Evolutionary conservation across 1,140 invertebrate genomes (phyloP).

Genomic region (Megalopta genalis): DNA sequence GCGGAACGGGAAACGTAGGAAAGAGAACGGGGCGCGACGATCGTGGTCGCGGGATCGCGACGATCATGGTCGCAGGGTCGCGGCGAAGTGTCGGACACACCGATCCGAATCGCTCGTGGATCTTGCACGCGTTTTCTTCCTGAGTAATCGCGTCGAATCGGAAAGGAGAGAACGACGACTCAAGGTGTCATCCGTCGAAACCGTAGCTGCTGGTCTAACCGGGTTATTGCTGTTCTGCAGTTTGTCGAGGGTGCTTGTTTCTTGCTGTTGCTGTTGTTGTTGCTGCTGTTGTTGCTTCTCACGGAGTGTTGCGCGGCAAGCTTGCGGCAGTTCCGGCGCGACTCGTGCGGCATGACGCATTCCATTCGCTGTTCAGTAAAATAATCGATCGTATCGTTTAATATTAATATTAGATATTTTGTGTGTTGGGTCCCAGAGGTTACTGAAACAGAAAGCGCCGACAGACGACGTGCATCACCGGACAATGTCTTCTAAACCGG

Average conservation of each 20-base stretch:
- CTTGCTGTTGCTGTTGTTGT: constrained; percentile 44
- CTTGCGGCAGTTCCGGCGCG: constrained; percentile 73
- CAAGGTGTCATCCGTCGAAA: constrained; percentile 51
- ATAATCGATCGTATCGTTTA: constrained; percentile 79
- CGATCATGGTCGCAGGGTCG: too few species aligned
- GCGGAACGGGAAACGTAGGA: not conserved
- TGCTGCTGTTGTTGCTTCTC: constrained; percentile 52
- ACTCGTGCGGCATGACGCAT: constrained; percentile 71
- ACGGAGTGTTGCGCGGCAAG: constrained; percentile 66
- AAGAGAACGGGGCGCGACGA: not conserved
- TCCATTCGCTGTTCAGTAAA: constrained; percentile 76
- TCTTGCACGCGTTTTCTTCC: constrained; percentile 23
- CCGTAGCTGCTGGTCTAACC: too few species aligned
- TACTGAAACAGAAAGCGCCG: constrained; percentile 76
- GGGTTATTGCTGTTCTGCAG: constrained; percentile 12
- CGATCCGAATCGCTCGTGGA: not conserved
- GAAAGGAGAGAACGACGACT: constrained; percentile 75
- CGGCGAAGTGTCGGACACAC: not conserved
- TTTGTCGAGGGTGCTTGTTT: too few species aligned
- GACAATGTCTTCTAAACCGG: constrained; percentile 4
- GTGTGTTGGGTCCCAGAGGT: constrained; percentile 78
- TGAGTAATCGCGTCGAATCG: constrained; percentile 59
- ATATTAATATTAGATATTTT: constrained; percentile 80
- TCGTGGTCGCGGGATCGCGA: not conserved
- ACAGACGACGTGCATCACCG: not conserved